A percentile compares a stretch with the other conserved stretches of the same genome.
Evolutionary conservation across 2,797 vertebrate species (phyloP).

Genomic region (Characodon lateralis): DNA sequence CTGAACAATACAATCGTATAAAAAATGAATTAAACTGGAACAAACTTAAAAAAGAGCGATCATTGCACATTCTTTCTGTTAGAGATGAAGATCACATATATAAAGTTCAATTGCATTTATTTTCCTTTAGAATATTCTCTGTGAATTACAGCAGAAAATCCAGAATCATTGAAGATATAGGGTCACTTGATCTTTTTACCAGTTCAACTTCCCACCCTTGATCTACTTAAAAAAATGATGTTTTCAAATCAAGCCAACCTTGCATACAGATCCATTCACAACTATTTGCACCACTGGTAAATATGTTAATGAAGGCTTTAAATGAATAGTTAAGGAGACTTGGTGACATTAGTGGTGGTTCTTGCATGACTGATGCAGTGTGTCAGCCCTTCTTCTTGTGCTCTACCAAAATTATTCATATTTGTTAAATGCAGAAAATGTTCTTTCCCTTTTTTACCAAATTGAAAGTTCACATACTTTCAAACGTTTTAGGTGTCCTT

Average conservation of each 20-base stretch:
- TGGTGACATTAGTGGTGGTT: too few relatives aligned
- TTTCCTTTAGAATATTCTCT: background rate
- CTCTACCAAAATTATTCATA: too few relatives aligned
- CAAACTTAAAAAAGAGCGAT: background rate
- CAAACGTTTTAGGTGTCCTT: too few relatives aligned
- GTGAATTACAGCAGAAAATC: background rate
- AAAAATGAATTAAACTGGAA: background rate
- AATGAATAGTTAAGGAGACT: too few relatives aligned
- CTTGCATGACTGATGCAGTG: too few relatives aligned
- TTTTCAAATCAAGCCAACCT: too few relatives aligned
- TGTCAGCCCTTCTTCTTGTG: too few relatives aligned
- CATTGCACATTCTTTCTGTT: background rate
- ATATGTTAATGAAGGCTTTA: too few relatives aligned
- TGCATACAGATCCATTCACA: too few relatives aligned
- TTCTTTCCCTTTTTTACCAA: too few relatives aligned
- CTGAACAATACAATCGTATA: conserved; percentile 2
- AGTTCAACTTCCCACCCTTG: background rate
- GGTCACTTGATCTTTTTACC: background rate
- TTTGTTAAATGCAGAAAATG: too few relatives aligned
- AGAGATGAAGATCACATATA: background rate
- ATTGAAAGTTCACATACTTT: background rate
- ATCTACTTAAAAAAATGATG: background rate
- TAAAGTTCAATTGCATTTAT: background rate
- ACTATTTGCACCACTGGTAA: too few relatives aligned
- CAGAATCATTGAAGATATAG: background rate